Percentiles rank a stretch among this genome's conserved stretches.
Evolutionary conservation across 2,797 vertebrate species (phyloP).

Genomic region (Lycodopsis pacificus): DNA sequence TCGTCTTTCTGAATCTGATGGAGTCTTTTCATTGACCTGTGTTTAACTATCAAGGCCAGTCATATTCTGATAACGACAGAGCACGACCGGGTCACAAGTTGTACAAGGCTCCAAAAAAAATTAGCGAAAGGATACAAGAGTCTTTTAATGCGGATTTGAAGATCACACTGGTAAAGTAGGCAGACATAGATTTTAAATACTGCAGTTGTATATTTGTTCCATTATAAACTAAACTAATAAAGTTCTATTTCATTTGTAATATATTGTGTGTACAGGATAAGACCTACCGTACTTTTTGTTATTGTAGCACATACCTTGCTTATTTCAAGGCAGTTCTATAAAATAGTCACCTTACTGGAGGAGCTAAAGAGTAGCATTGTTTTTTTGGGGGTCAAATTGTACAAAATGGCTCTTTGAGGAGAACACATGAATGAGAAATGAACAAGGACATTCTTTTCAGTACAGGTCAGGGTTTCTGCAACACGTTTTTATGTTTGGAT

Average conservation of each 20-base stretch:
- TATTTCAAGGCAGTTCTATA: background rate
- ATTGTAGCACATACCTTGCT: background rate
- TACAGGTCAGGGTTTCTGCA: background rate
- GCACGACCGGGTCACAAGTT: background rate
- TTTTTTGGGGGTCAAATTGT: background rate
- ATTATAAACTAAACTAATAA: background rate
- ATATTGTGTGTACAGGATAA: background rate
- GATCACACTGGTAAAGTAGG: background rate
- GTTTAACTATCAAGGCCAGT: conserved; percentile 36
- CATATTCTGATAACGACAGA: too few relatives aligned
- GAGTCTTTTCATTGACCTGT: conserved; percentile 35
- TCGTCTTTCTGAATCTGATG: conserved; percentile 20
- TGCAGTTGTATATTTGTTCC: conserved; percentile 1
- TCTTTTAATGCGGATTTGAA: conserved; percentile 5
- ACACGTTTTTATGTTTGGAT: background rate
- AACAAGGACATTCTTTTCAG: background rate
- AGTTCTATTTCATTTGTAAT: background rate
- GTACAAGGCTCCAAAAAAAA: conserved; percentile 20
- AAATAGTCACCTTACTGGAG: background rate
- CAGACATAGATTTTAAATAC: background rate
- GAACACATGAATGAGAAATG: background rate
- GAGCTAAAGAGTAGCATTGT: background rate
- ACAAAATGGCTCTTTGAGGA: background rate
- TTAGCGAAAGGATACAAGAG: conserved; percentile 5
- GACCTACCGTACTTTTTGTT: background rate